Evolutionary conservation across 2,113 vertebrate species (phyloP).

Genomic region (Camarhynchus parvulus): DNA sequence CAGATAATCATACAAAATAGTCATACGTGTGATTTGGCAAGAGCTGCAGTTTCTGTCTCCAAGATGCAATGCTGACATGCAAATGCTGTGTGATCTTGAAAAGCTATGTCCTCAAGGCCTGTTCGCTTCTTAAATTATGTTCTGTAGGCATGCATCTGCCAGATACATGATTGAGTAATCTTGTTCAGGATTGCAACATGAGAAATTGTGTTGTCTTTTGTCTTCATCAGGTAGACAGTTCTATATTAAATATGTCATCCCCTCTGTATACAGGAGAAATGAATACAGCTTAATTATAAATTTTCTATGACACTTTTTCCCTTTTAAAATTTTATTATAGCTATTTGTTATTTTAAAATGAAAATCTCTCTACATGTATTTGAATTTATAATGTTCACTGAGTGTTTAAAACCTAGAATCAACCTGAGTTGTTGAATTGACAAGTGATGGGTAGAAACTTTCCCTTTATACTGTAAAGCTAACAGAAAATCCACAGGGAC

Average conservation of each 20-base stretch:
- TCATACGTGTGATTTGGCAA: background rate
- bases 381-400: background rate
- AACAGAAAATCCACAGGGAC: background rate
- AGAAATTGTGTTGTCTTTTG: background rate
- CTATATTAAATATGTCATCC: background rate
- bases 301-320: background rate
- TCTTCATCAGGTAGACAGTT: background rate
- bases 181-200: background rate
- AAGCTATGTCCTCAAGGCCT: conserved; percentile 25
- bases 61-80: background rate
- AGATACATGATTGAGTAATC: background rate
- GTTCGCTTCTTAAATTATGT: background rate
- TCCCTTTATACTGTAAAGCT: background rate
- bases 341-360: background rate
- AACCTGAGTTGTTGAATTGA: background rate
- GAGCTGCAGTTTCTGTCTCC: background rate
- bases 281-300: background rate
- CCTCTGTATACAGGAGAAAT: background rate
- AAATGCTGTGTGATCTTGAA: background rate
- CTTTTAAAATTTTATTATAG: background rate
- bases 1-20: background rate
- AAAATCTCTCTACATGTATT: background rate
- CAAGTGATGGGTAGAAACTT: background rate
- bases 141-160: background rate
- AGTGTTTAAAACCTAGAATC: background rate